Conservation (phyloP, 2,888 invertebrate genomes). For the Aleiodes alternator region DNA sequence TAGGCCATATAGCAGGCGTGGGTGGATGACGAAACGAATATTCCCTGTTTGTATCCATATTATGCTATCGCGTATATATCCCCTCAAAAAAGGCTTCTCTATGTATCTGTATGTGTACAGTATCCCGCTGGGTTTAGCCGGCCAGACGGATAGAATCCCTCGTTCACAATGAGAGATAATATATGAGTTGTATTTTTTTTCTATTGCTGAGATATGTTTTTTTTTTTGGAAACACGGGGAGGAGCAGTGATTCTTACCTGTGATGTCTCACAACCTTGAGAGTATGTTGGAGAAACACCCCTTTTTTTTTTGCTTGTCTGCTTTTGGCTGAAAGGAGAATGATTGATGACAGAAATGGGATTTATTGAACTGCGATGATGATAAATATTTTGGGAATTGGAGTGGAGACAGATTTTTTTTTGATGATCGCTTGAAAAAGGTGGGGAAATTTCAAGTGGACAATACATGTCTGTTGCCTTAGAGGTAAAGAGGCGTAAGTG, state of each 20-base stretch:
- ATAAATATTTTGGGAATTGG: too few species aligned
- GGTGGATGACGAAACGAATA: constrained; percentile 38
- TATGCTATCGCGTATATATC: constrained; percentile 10
- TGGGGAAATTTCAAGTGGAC: too few species aligned
- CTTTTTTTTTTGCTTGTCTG: too few species aligned
- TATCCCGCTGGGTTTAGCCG: constrained; percentile 35
- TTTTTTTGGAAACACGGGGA: not conserved
- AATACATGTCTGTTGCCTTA: too few species aligned
- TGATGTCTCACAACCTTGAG: constrained; percentile 1
- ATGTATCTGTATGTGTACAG: not conserved
- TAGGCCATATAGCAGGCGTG: constrained; percentile 31
- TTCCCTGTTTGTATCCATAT: constrained; percentile 18
- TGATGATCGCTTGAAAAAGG: too few species aligned
- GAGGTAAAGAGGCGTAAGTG: too few species aligned
- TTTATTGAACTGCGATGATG: too few species aligned
- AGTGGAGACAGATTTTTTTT: too few species aligned
- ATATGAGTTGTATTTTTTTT: constrained; percentile 52
- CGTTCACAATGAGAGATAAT: constrained; percentile 55
- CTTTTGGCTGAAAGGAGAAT: too few species aligned
- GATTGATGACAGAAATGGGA: too few species aligned
- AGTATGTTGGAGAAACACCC: too few species aligned
- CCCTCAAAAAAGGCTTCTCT: not conserved
- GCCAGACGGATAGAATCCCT: constrained; percentile 27
- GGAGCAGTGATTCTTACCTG: constrained; percentile 22
- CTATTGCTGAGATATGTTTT: constrained; percentile 51